Percentiles rank a stretch among this genome's conserved stretches.
phyloP scores from a whole-genome alignment of 1,140 invertebrate species.

The Paraescarpia echinospica region DNA sequence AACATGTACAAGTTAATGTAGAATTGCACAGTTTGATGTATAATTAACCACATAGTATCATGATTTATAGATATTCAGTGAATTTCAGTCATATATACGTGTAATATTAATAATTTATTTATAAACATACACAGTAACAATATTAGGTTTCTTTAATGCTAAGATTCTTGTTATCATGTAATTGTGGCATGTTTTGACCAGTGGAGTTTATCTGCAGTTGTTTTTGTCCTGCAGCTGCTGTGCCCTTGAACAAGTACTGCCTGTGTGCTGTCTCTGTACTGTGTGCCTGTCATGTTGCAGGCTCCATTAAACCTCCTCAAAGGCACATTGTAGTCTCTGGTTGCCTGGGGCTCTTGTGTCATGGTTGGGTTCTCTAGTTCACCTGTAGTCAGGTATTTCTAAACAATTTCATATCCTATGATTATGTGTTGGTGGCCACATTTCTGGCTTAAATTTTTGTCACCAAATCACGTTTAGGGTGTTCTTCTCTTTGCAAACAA shows the following conservation, averaged over 20 bases:
- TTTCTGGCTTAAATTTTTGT: neutral
- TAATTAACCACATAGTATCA: neutral
- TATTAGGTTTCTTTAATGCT: neutral
- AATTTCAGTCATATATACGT: too few species aligned
- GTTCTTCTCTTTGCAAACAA: neutral
- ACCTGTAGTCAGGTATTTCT: neutral
- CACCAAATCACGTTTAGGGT: neutral
- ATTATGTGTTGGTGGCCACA: neutral
- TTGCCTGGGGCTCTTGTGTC: neutral
- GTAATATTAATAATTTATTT: too few species aligned
- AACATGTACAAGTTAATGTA: neutral
- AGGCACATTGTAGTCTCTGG: neutral
- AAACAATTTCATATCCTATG: neutral
- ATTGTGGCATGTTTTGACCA: neutral
- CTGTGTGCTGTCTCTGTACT: too few species aligned
- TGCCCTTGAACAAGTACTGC: neutral
- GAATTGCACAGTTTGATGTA: neutral
- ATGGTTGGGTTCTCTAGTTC: neutral
- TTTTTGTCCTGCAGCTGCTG: neutral
- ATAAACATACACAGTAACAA: neutral
- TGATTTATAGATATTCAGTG: neutral
- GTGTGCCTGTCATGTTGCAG: neutral
- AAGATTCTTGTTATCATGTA: neutral
- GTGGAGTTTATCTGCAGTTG: neutral
- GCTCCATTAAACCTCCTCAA: neutral